Conservation (phyloP, 2,888 invertebrate species). For the Drosophila lacicola region DNA sequence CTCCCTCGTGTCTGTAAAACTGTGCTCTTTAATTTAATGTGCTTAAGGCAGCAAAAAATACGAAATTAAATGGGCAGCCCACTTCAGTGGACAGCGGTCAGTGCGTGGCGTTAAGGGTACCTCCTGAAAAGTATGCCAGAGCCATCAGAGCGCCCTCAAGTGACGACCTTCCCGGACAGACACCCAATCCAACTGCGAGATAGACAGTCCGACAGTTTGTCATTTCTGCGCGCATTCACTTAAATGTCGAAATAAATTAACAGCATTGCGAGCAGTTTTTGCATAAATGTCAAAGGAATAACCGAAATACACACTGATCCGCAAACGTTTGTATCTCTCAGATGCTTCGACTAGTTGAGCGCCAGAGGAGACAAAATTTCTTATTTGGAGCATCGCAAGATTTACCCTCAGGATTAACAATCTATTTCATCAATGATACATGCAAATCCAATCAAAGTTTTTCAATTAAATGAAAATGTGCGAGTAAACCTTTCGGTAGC, state of each 20-base stretch:
- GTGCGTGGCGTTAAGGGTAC: slow-evolving; percentile 37
- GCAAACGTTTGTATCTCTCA: neutral
- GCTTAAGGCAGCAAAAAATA: slow-evolving; percentile 54
- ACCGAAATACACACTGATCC: slow-evolving; percentile 11
- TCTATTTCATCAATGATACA: slow-evolving; percentile 43
- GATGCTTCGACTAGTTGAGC: slow-evolving; percentile 42
- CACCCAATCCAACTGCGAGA: slow-evolving; percentile 16
- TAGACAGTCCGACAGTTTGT: slow-evolving; percentile 37
- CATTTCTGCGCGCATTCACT: slow-evolving; percentile 29
- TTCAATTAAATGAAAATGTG: slow-evolving; percentile 54
- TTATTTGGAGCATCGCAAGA: slow-evolving; percentile 5
- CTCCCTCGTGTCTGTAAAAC: slow-evolving; percentile 4
- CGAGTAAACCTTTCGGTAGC: neutral
- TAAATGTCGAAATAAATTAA: slow-evolving; percentile 50
- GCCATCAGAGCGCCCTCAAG: slow-evolving; percentile 11
- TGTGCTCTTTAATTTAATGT: slow-evolving; percentile 59
- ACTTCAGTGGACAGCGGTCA: slow-evolving; percentile 50
- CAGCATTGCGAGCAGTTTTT: slow-evolving; percentile 15
- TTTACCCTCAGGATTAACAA: slow-evolving; percentile 30
- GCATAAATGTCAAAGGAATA: slow-evolving; percentile 35
- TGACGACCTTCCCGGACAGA: slow-evolving; percentile 55
- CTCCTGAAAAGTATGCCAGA: slow-evolving; percentile 46
- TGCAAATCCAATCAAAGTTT: slow-evolving; percentile 62
- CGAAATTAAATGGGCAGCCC: slow-evolving; percentile 56
- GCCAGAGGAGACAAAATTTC: slow-evolving; percentile 25